A percentile compares a stretch with the other conserved stretches of the same genome.
Conservation (phyloP, 2,113 vertebrate species). For the Holacanthus passer region DNA sequence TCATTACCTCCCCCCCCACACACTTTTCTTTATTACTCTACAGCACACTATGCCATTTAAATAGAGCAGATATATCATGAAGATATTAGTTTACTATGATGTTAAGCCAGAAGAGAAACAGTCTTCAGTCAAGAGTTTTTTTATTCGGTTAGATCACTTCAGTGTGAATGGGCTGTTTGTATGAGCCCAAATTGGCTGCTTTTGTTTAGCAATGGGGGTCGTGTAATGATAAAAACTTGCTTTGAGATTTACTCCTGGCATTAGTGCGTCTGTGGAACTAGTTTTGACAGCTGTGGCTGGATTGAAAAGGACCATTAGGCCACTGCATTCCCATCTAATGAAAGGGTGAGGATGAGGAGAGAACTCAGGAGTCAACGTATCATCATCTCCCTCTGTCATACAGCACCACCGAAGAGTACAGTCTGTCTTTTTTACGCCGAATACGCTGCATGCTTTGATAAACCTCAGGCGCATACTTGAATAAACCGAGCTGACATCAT, state of each 20-base stretch:
- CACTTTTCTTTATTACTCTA: not conserved
- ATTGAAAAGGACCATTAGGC: slow-evolving; percentile 58
- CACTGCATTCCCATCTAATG: slow-evolving; percentile 70
- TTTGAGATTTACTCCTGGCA: slow-evolving; percentile 34
- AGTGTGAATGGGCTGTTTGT: not conserved
- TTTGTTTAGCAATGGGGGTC: not conserved
- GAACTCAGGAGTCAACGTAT: slow-evolving; percentile 53
- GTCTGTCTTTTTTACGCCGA: slow-evolving; percentile 38
- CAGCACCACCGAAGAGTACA: slow-evolving; percentile 20
- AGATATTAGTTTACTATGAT: slow-evolving; percentile 6
- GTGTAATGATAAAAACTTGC: slow-evolving; percentile 21
- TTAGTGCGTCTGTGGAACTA: slow-evolving; percentile 28
- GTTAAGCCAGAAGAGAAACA: not conserved
- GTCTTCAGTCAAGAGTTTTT: not conserved
- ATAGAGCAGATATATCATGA: not conserved
- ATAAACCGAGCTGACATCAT: slow-evolving; percentile 38
- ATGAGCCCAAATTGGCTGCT: not conserved
- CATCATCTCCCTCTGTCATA: slow-evolving; percentile 60
- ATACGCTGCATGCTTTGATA: slow-evolving; percentile 35
- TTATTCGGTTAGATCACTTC: not conserved
- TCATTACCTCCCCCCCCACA: not conserved
- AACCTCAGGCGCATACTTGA: slow-evolving; percentile 15
- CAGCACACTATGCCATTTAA: not conserved
- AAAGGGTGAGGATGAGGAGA: slow-evolving; percentile 64
- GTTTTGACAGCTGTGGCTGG: slow-evolving; percentile 46